Base-by-base conservation (phyloP, 2,113 vertebrate species). In the Pogonocichla stellata region DNA sequence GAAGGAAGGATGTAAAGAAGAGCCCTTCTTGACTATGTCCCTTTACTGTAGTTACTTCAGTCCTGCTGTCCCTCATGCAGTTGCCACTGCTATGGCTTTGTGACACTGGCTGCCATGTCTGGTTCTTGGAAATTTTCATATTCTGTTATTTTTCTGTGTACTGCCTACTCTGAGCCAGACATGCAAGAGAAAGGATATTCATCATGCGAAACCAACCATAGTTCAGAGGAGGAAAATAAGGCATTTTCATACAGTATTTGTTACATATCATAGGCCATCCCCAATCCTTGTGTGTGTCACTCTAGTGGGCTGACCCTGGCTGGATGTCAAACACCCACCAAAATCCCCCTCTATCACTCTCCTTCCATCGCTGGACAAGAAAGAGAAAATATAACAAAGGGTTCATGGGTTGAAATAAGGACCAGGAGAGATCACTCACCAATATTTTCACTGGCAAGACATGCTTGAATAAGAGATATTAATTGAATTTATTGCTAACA, bases 301-400 rank as follows among this genome's bases (percentile, higher is more conserved):
- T n/a, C 23, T 3, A 45, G 15, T 61, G 23, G 54, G 28, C 17
- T 53, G 45, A 28, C 12, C 12, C 33, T 45, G 14, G 33, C 53
- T 51, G 53, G 45, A 36, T 51, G 18, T 69, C 22, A n/a, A 38
- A 60, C 47, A 61, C 7, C 10, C 28, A 45, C 19, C 25, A 33
- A 69, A 77, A 69, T 9, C 40, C 40, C 7, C 5, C 12, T 45
- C 18, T 38, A 45, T 38, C 23, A 45, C 19, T 69, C 12, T 5
- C 19, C 8, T 14, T 60, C 38, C 33, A n/a, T 12, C 0, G 0
- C 22, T 61, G 33, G 33, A n/a, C n/a, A 16, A 23, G 12, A 28
- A 12, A 78, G 33, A 53, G 23, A 53, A 78, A 70, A 51, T 51
- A 15, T 13, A n/a, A 45, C 0, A 0, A 70, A 70, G 3, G 6